phyloP scores from a whole-genome alignment of 2,888 invertebrate species.

The Ophraella communa region DNA sequence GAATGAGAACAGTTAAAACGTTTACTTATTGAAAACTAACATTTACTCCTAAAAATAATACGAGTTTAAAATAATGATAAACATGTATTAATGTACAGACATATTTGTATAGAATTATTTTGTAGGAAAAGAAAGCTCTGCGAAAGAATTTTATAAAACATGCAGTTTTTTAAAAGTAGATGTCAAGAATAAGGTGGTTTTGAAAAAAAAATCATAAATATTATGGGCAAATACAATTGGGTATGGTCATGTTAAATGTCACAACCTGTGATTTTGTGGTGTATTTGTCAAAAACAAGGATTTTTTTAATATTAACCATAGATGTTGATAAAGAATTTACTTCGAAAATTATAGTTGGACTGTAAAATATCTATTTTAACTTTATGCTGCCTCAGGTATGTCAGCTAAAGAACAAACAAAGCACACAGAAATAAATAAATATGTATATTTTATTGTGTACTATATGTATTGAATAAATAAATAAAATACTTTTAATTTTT shows the following conservation, averaged over 20 bases:
- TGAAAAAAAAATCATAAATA: constrained; percentile 35
- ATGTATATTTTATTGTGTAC: too few relatives aligned
- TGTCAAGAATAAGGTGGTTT: background rate
- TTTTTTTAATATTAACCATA: background rate
- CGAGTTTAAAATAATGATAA: background rate
- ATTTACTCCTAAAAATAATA: background rate
- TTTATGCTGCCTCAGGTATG: too few relatives aligned
- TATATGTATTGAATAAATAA: too few relatives aligned
- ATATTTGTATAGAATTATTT: background rate
- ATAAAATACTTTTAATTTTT: too few relatives aligned
- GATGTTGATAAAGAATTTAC: constrained; percentile 8
- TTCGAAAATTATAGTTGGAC: too few relatives aligned
- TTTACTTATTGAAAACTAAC: background rate
- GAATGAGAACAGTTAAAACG: background rate
- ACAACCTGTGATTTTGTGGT: constrained; percentile 28
- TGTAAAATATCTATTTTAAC: too few relatives aligned
- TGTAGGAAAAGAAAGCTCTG: background rate
- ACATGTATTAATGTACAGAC: background rate
- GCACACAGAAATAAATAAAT: too few relatives aligned
- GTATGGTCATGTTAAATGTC: constrained; percentile 38
- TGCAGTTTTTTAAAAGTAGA: too few relatives aligned
- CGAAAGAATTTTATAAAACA: too few relatives aligned
- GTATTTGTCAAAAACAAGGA: background rate
- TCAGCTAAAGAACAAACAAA: too few relatives aligned
- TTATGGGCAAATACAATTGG: constrained; percentile 38